A percentile compares a stretch with the other conserved stretches of the same genome.
phyloP scores from a whole-genome alignment of 2,888 invertebrate species.

The Pollenia angustigena region DNA sequence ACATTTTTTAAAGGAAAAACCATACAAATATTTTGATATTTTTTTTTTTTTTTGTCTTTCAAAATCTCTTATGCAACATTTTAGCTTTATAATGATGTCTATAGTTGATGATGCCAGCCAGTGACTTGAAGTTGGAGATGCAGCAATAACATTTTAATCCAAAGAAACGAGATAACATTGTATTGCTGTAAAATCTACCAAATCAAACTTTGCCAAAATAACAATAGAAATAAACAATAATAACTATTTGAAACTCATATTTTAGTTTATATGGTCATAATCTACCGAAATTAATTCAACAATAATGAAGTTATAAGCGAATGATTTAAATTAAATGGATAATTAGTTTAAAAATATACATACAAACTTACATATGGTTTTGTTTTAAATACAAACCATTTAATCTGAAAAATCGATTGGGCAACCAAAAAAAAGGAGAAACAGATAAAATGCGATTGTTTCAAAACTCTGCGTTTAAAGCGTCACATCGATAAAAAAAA shows the following conservation, averaged over 20 bases:
- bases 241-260: neutral
- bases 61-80: conserved; percentile 57
- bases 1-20: neutral
- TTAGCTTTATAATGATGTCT: conserved; percentile 45
- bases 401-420: neutral
- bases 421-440: no score
- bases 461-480: no score
- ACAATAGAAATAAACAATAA: conserved; percentile 9
- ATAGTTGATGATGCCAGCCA: neutral
- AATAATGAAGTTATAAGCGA: conserved; percentile 30
- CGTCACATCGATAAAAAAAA: no score
- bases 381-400: neutral
- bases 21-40: neutral
- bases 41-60: conserved; percentile 24
- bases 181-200: neutral
- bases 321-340: conserved; percentile 18
- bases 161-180: conserved; percentile 18
- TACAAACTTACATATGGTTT: neutral
- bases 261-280: conserved; percentile 39
- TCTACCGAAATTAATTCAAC: neutral
- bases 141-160: conserved; percentile 8
- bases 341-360: neutral
- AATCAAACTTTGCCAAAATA: conserved; percentile 34
- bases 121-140: neutral
- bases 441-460: neutral